Base-by-base conservation (phyloP, 2,888 invertebrate species). In the Sturmia bella region DNA sequence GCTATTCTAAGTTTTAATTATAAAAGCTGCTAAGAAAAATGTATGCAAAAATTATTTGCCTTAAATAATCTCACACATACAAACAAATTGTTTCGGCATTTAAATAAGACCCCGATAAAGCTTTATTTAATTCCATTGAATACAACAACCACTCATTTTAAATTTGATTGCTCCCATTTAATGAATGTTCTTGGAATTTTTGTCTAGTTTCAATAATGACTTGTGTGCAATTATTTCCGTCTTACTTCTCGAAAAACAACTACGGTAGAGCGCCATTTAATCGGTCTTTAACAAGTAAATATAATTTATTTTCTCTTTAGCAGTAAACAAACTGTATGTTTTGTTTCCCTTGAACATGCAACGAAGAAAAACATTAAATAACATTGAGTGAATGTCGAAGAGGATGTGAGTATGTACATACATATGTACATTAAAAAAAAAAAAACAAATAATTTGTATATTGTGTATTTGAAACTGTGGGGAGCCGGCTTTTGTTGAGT, bases 401-500 rank as follows among this genome's bases (percentile, higher is more conserved):
- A 66, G 74, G 74, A 74, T 41, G 52, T 32, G 13, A 50, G 66
- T 57, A 57, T 59, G 50, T 39, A 43, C 13, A 45, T 52, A 13
- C n/a, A n/a, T n/a, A n/a, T n/a, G n/a, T n/a, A n/a, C n/a, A n/a
- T n/a, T n/a, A n/a, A n/a, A n/a, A n/a, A 39, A 52, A 59, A 59
- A 32, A 32, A 68, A 59, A 76, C 43, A 68, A 41, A 68, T 59
- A 59, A 66, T 77, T 64, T 81, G 69, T 69, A 43, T 39, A 21
- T 45, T 76, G 15, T 68, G 5, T 54, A 41, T 50, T n/a, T 45
- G 17, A 45, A 69, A 21, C 82, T 52, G 12, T 78, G 82, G 82
- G 82, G 78, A 70, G 78, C 70, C 82, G 13, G 59, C 54, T 64
- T 72, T 74, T 69, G 50, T 74, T 74, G 27, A 82, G 57, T 70